phyloP scores from a whole-genome alignment of 2,797 vertebrate species.

The Crenichthys baileyi region DNA sequence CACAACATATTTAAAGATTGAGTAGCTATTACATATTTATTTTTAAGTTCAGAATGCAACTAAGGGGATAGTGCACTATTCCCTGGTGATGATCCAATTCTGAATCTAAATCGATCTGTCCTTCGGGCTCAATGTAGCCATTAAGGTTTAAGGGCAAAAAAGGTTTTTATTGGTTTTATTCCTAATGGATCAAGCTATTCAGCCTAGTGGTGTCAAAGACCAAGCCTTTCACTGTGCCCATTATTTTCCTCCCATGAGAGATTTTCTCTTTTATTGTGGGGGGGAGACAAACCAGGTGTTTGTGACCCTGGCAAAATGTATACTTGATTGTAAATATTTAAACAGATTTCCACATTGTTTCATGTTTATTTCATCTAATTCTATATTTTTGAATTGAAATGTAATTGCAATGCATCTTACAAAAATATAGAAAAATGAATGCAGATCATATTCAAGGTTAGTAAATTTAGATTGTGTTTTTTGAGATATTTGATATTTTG shows the following conservation, averaged over 20 bases:
- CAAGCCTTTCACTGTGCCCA: background rate
- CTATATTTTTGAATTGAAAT: background rate
- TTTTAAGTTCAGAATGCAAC: conserved; percentile 42
- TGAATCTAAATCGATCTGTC: conserved; percentile 58
- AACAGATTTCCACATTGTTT: background rate
- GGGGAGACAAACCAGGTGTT: background rate
- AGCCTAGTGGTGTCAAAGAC: background rate
- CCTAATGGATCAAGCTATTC: conserved; percentile 22
- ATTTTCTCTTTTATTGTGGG: background rate
- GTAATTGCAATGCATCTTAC: background rate
- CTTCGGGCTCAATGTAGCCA: conserved; percentile 50
- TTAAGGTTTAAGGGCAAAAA: conserved; percentile 27
- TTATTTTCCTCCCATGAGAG: background rate
- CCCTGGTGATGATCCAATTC: conserved; percentile 28
- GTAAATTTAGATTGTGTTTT: background rate
- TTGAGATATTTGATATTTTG: background rate
- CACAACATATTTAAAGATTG: conserved; percentile 61
- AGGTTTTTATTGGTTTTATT: conserved; percentile 58
- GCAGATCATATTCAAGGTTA: background rate
- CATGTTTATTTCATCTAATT: background rate
- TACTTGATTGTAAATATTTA: conserved; percentile 22
- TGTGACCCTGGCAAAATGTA: background rate
- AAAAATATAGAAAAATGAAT: background rate
- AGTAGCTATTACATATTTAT: conserved; percentile 32
- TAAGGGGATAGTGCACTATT: conserved; percentile 23